These are phyloP conservation scores for Telmatherina bonti DNA, from an alignment of 2,797 vertebrate species.

Conservation along the genomic window DNA sequence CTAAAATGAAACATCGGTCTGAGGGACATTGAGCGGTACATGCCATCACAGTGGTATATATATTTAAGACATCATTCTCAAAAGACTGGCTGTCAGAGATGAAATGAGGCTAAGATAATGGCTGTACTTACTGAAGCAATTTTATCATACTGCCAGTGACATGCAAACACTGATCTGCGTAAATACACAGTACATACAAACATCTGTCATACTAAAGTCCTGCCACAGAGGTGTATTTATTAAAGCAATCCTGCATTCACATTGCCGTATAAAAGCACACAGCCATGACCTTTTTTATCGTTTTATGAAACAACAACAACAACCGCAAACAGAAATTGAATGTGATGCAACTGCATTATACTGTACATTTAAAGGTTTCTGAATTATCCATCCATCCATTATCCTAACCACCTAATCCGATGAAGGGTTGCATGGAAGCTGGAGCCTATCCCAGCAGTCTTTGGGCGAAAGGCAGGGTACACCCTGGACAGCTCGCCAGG, in stretches of 20 bases:
- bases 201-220: conserved; percentile 28
- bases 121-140: conserved; percentile 78
- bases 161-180: conserved; percentile 66
- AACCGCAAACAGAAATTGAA: background rate
- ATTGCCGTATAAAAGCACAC: background rate
- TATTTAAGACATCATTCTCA: conserved; percentile 69
- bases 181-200: conserved; percentile 54
- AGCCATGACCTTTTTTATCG: background rate
- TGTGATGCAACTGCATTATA: background rate
- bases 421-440: too few relatives aligned
- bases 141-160: conserved; percentile 66
- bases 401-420: too few relatives aligned
- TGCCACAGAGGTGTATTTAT: conserved; percentile 10
- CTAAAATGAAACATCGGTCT: conserved; percentile 61
- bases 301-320: background rate
- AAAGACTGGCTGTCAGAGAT: conserved; percentile 68
- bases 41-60: conserved; percentile 60
- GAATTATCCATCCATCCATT: too few relatives aligned
- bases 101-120: conserved; percentile 74
- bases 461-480: too few relatives aligned
- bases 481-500: too few relatives aligned
- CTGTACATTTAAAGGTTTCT: background rate
- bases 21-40: conserved; percentile 64
- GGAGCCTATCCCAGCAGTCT: too few relatives aligned
- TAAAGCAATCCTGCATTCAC: conserved; percentile 30